Evolutionary conservation across 1,140 invertebrate genomes (phyloP).

Genomic region (Himalopsyche phryganea): DNA sequence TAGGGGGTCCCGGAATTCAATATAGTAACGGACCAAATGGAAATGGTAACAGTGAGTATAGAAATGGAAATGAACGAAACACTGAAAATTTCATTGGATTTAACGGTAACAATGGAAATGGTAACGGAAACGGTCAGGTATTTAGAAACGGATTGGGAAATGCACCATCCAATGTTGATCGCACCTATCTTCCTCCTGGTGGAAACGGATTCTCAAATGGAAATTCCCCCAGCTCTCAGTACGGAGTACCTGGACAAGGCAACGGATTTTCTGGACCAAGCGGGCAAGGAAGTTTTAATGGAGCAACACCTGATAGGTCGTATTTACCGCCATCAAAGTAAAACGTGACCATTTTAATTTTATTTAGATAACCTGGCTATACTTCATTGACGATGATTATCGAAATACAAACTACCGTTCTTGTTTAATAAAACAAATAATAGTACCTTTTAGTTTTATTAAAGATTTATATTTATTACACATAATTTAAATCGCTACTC

Average conservation of each 20-base stretch:
- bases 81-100: not conserved
- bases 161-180: constrained; percentile 1
- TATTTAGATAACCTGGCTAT: too few relatives aligned
- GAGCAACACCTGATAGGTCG: not conserved
- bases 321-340: constrained; percentile 6
- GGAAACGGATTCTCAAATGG: not conserved
- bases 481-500: too few relatives aligned
- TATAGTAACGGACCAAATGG: too few relatives aligned
- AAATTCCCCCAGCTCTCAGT: constrained; percentile 7
- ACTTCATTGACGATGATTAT: too few relatives aligned
- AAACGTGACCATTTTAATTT: not conserved
- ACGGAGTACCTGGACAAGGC: constrained; percentile 3
- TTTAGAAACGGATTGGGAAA: constrained; percentile 16
- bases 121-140: constrained; percentile 16
- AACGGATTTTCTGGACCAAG: not conserved
- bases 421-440: too few relatives aligned
- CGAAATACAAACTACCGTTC: too few relatives aligned
- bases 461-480: too few relatives aligned
- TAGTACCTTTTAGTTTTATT: too few relatives aligned
- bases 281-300: not conserved
- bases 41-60: constrained; percentile 16
- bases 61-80: constrained; percentile 6
- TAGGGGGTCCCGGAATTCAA: too few relatives aligned
- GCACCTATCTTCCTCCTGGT: constrained; percentile 11
- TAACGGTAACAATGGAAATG: constrained; percentile 1